Conservation (phyloP, 1,140 invertebrate genomes). For the Fopius arisanus region DNA sequence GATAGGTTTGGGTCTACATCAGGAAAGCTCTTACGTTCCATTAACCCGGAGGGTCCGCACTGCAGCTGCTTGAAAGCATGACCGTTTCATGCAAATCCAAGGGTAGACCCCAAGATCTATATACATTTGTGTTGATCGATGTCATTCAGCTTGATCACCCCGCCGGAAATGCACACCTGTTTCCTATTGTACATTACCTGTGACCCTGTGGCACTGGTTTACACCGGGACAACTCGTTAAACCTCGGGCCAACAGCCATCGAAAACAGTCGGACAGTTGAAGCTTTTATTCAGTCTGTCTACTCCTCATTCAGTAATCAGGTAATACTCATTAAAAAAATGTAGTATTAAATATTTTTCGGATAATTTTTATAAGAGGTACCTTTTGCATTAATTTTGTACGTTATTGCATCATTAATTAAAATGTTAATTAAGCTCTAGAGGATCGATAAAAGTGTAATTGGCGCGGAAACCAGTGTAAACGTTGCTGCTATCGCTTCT, state of each 20-base stretch:
- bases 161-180: neutral
- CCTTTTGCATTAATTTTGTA: no score
- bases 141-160: neutral
- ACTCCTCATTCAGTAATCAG: no score
- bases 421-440: neutral
- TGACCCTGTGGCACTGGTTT: neutral
- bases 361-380: no score
- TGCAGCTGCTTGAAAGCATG: constrained; percentile 26
- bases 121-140: neutral
- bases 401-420: no score
- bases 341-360: no score
- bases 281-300: no score
- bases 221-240: neutral
- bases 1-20: neutral
- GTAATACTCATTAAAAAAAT: no score
- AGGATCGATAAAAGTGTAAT: neutral
- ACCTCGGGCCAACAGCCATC: neutral
- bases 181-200: neutral
- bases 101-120: neutral
- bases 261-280: neutral
- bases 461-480: neutral
- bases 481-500: neutral
- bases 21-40: constrained; percentile 39
- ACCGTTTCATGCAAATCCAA: constrained; percentile 24
- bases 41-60: constrained; percentile 25